Evolutionary conservation across 2,113 vertebrate species (phyloP), one percentile per base, ranked within the genome.

Genomic region (Ahaetulla prasina): DNA sequence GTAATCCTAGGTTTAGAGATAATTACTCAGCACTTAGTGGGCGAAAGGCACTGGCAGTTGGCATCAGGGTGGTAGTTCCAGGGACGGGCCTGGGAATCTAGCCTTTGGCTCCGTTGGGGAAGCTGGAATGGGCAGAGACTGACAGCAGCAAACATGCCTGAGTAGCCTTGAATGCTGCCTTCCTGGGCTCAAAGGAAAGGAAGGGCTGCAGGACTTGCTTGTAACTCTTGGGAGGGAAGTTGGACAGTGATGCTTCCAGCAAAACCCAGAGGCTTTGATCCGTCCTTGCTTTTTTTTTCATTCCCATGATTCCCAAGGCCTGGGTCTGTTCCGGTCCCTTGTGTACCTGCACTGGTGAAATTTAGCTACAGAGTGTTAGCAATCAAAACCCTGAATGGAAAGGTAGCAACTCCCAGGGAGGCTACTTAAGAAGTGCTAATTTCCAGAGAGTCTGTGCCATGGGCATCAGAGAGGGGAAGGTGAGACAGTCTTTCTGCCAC

Each of bases 281-380:
- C 8, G n/a, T 14, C 22, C 60, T 52, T 2, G 9, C 57, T 23
- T 3, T 23, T 47, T 50, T 49, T 86, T 86, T 16, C 85, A 30
- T 50, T 16, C 30, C n/a, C 30, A 22, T 0, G 22, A 10, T 6
- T n/a, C 1, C 22, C 91, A 68, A 50, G 47, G 20, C 52, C 80
- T 3, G 3, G 27, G 49, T 43, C 1, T 8, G 1, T 16, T 7
- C 20, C 7, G 2, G 1, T 23, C 22, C 20, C 39, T 4, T 12
- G 3, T n/a, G 12, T 4, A 9, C 39, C 25, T 2, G 49, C 2
- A 0, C 53, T 25, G 2, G 87, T 49, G 63, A 89, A 86, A 52
- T 68, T 57, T 27, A 88, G 25, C 49, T 74, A 1, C 2, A n/a
- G 86, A 23, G 5, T 0, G 22, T 50, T 52, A 39, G 91, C 35